Evolutionary conservation across 2,888 invertebrate genomes (phyloP).

Genomic region (Pyrgus malvae): DNA sequence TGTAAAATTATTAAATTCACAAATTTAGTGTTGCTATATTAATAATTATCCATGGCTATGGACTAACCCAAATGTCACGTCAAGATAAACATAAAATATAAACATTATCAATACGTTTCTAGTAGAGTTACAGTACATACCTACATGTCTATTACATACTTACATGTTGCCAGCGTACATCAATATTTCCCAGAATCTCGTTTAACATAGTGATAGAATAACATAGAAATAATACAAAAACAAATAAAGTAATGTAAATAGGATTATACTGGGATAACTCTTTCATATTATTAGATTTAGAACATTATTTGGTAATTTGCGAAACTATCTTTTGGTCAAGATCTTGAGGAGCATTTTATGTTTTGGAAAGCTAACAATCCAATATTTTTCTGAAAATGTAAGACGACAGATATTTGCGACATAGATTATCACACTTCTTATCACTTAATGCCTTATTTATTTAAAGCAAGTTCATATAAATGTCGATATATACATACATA

Average conservation of each 20-base stretch:
- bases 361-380: no score
- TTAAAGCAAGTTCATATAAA: no score
- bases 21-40: background rate
- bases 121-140: background rate
- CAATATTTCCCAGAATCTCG: background rate
- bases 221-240: slow-evolving; percentile 2
- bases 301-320: background rate
- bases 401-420: no score
- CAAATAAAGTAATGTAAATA: slow-evolving; percentile 18
- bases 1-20: background rate
- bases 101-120: no score
- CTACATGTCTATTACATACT: background rate
- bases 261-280: slow-evolving; percentile 27
- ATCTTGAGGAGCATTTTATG: background rate
- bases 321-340: background rate
- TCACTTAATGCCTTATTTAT: no score
- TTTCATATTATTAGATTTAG: slow-evolving; percentile 14
- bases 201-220: background rate
- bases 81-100: no score
- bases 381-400: no score
- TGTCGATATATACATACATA: background rate
- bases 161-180: background rate
- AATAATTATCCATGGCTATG: no score
- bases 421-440: no score
- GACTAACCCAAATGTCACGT: no score